Conservation (phyloP, 23 tunicate species). For the Ascidia mentula region DNA sequence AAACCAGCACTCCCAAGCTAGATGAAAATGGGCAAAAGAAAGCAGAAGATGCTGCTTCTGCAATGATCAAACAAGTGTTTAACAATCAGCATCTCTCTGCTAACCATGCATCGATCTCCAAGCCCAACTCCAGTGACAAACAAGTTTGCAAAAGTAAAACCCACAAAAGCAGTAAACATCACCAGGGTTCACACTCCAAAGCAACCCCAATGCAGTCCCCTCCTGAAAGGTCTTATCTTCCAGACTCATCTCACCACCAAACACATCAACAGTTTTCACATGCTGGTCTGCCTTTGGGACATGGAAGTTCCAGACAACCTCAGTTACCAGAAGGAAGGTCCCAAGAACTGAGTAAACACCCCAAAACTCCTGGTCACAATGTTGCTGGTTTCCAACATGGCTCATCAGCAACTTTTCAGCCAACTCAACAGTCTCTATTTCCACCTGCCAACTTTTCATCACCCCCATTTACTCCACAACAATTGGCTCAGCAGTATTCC, state of each 20-base stretch:
- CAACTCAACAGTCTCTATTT: background rate
- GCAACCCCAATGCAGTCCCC: background rate
- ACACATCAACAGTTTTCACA: background rate
- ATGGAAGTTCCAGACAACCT: background rate
- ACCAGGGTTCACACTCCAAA: background rate
- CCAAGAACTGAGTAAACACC: background rate
- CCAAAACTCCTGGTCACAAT: background rate
- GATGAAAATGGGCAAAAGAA: conserved; percentile 8
- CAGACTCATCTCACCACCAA: background rate
- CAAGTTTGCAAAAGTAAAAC: background rate
- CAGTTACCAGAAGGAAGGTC: background rate
- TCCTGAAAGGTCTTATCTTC: no score
- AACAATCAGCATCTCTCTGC: background rate
- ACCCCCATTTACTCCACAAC: background rate
- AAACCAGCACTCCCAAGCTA: background rate
- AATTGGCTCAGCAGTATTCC: background rate
- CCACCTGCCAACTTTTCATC: background rate
- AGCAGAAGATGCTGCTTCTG: conserved; percentile 46
- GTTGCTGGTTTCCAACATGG: background rate
- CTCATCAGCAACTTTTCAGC: background rate
- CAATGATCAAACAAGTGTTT: conserved; percentile 3
- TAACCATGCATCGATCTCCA: background rate
- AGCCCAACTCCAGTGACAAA: background rate
- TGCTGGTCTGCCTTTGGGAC: background rate
- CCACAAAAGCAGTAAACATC: background rate